Conservation (phyloP, 1,140 invertebrate species). For the Penaeus japonicus region DNA sequence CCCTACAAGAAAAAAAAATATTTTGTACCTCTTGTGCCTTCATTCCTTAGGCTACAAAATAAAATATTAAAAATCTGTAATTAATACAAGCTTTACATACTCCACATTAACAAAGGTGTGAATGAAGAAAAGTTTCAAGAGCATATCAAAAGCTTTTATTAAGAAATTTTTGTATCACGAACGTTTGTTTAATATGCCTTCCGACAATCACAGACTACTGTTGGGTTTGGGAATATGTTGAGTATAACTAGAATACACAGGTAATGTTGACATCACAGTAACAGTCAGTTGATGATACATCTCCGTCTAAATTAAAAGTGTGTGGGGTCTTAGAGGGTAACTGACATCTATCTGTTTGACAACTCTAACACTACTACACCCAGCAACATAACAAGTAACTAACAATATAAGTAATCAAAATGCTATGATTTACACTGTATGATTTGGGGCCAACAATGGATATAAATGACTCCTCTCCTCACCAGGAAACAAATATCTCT, state of each 20-base stretch:
- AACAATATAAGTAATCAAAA: not conserved
- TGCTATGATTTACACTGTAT: too few relatives aligned
- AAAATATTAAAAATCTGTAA: constrained; percentile 36
- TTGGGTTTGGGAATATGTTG: constrained; percentile 48
- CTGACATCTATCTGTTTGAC: constrained; percentile 21
- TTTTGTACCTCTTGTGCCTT: constrained; percentile 50
- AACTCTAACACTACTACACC: not conserved
- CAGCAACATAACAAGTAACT: not conserved
- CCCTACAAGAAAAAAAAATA: constrained; percentile 33
- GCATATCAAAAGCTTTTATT: constrained; percentile 47
- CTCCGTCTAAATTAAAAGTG: constrained; percentile 21
- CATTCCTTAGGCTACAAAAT: constrained; percentile 31
- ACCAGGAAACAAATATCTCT: too few relatives aligned
- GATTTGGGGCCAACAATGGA: too few relatives aligned
- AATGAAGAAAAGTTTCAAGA: constrained; percentile 36
- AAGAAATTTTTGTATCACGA: constrained; percentile 50
- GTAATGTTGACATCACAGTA: constrained; percentile 55
- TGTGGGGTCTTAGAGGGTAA: constrained; percentile 42
- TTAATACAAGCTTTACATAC: constrained; percentile 32
- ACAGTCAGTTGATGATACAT: constrained; percentile 49
- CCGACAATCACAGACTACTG: constrained; percentile 53
- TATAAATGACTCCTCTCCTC: not conserved
- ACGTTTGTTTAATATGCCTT: constrained; percentile 32
- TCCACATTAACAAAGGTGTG: constrained; percentile 40
- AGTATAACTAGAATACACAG: constrained; percentile 55